Percentiles rank a stretch among this genome's conserved stretches.
Evolutionary conservation across 2,113 vertebrate species (phyloP).

Genomic region (Sialia sialis): DNA sequence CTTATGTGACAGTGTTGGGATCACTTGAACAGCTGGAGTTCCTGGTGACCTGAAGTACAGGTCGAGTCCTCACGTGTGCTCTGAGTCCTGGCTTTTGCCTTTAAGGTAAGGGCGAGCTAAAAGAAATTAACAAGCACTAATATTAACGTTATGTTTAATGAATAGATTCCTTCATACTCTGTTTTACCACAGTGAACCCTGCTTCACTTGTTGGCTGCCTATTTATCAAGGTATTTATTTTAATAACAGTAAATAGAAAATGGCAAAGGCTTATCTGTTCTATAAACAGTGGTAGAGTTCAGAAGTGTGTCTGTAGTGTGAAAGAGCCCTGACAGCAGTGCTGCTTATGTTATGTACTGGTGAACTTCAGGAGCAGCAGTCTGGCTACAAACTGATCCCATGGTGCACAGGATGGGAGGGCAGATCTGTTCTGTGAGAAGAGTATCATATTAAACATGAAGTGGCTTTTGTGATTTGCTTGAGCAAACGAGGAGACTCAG

Average conservation of each 20-base stretch:
- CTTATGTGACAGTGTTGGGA: background rate
- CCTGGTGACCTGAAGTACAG: background rate
- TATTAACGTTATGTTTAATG: background rate
- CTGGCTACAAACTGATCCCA: background rate
- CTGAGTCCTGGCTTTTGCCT: background rate
- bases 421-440: background rate
- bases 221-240: background rate
- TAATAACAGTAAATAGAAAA: background rate
- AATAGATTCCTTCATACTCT: background rate
- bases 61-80: background rate
- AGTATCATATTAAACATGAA: background rate
- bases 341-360: background rate
- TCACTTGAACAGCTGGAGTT: background rate
- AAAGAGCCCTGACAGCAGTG: background rate
- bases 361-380: background rate
- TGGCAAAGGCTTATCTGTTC: background rate
- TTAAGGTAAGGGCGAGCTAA: background rate
- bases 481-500: background rate
- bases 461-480: background rate
- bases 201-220: background rate
- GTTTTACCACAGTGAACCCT: background rate
- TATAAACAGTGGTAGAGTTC: background rate
- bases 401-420: background rate
- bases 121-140: background rate
- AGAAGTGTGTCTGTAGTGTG: background rate